Percentiles rank a stretch among this genome's conserved stretches.
Evolutionary conservation across 23 tunicate species (phyloP).

Genomic region (Diplosoma virens): DNA sequence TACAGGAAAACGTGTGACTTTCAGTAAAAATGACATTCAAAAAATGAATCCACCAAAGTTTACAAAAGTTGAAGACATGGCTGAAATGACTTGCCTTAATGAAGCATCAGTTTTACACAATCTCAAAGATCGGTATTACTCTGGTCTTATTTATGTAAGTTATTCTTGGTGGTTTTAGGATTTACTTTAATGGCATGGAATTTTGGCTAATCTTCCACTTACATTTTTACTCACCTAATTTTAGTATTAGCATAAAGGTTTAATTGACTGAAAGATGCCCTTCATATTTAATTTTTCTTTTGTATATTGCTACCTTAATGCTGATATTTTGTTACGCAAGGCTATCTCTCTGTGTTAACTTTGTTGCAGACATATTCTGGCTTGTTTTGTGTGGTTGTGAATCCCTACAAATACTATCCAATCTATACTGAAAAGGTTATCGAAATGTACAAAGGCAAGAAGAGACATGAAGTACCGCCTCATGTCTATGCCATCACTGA

Average conservation of each 20-base stretch:
- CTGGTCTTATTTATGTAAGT: slow-evolving; percentile 96
- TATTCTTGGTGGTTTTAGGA: background rate
- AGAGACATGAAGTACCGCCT: slow-evolving; percentile 98
- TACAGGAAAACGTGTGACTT: slow-evolving; percentile 52
- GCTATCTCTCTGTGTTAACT: too few relatives aligned
- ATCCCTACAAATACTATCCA: slow-evolving; percentile 96
- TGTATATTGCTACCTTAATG: too few relatives aligned
- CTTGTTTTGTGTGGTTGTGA: slow-evolving; percentile 96
- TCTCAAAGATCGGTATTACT: slow-evolving; percentile 91
- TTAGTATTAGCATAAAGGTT: too few relatives aligned
- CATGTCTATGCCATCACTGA: slow-evolving; percentile 99
- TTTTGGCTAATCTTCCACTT: too few relatives aligned
- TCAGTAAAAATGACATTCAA: slow-evolving; percentile 82
- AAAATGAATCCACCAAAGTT: slow-evolving; percentile 99
- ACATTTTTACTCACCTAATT: too few relatives aligned
- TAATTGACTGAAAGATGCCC: too few relatives aligned
- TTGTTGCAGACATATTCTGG: slow-evolving; percentile 99
- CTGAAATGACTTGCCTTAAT: slow-evolving; percentile 94
- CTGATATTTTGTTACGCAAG: too few relatives aligned
- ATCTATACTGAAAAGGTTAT: slow-evolving; percentile 98
- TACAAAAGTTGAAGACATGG: slow-evolving; percentile 99
- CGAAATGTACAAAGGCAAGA: slow-evolving; percentile 98
- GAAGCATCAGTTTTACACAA: slow-evolving; percentile 98
- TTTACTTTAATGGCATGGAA: background rate
- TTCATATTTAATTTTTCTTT: too few relatives aligned